Evolutionary conservation across 2,797 vertebrate species (phyloP).

Genomic region (Liparis tanakae): DNA sequence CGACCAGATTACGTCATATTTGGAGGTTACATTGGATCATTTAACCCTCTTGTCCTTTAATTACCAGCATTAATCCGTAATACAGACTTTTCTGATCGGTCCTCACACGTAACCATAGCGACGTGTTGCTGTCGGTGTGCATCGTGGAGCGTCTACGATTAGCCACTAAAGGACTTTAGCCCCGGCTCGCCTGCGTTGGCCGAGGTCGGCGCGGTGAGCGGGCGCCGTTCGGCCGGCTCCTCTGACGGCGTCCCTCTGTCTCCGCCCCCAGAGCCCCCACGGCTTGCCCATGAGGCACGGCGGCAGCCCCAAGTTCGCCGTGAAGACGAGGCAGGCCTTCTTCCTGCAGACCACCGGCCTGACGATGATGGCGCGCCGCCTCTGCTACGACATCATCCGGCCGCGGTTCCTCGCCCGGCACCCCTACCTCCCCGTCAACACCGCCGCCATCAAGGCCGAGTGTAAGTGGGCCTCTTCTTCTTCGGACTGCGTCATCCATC

Average conservation of each 20-base stretch:
- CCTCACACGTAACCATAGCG: background rate
- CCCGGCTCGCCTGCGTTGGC: background rate
- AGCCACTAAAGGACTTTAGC: background rate
- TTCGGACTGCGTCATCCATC: background rate
- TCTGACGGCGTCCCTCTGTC: background rate
- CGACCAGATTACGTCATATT: background rate
- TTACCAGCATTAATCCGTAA: background rate
- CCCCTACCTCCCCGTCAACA: conserved; percentile 95
- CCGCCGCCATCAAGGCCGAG: conserved; percentile 95
- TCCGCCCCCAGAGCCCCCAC: conserved; percentile 89
- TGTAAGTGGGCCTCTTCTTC: conserved; percentile 81
- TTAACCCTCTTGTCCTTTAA: background rate
- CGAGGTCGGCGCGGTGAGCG: background rate
- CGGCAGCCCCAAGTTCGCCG: conserved; percentile 96
- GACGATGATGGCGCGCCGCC: conserved; percentile 89
- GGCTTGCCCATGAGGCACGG: conserved; percentile 90
- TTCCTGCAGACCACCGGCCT: conserved; percentile 93
- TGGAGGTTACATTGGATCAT: background rate
- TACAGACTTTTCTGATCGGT: background rate
- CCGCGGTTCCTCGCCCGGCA: conserved; percentile 91
- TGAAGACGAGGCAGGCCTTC: conserved; percentile 98
- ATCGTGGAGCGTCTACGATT: conserved; percentile 12
- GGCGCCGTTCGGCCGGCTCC: conserved; percentile 23
- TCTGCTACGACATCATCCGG: conserved; percentile 94
- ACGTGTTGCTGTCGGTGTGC: background rate